phyloP scores from a whole-genome alignment of 2,888 invertebrate species.

The Drosophila imparisetae region DNA sequence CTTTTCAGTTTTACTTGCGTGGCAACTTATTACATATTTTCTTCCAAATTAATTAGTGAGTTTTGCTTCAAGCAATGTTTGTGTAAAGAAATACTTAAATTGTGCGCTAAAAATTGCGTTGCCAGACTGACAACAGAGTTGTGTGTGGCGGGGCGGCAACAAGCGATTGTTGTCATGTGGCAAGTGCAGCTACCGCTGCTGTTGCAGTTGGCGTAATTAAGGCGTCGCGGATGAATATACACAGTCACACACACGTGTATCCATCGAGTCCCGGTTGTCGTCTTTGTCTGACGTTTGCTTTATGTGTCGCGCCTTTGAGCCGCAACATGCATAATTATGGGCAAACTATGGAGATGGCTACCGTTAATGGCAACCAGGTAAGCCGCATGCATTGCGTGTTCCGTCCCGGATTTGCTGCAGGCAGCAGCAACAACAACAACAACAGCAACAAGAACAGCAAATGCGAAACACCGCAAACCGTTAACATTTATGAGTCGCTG shows the following conservation, averaged over 20 bases:
- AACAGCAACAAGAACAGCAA: slow-evolving; percentile 10
- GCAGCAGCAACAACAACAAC: slow-evolving; percentile 9
- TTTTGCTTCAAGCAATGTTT: background rate
- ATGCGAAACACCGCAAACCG: slow-evolving; percentile 20
- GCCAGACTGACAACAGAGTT: slow-evolving; percentile 24
- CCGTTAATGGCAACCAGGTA: slow-evolving; percentile 36
- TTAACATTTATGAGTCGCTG: slow-evolving; percentile 59
- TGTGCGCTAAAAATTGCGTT: background rate
- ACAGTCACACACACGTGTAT: background rate
- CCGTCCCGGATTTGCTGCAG: slow-evolving; percentile 37
- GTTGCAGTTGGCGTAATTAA: slow-evolving; percentile 64
- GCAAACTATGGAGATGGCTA: background rate
- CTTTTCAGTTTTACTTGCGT: background rate
- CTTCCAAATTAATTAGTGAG: background rate
- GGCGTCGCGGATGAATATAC: slow-evolving; percentile 18
- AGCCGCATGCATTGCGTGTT: slow-evolving; percentile 57
- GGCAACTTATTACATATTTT: background rate
- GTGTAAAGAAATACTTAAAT: background rate
- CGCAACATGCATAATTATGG: slow-evolving; percentile 67
- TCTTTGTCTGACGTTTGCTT: slow-evolving; percentile 61
- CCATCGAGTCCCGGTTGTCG: slow-evolving; percentile 22
- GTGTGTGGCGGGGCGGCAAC: slow-evolving; percentile 3
- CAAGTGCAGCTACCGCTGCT: slow-evolving; percentile 10
- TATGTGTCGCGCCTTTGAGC: slow-evolving; percentile 62
- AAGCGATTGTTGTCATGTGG: slow-evolving; percentile 23